phyloP scores from a whole-genome alignment of 2,797 vertebrate species.

The Gorsachius magnificus region DNA sequence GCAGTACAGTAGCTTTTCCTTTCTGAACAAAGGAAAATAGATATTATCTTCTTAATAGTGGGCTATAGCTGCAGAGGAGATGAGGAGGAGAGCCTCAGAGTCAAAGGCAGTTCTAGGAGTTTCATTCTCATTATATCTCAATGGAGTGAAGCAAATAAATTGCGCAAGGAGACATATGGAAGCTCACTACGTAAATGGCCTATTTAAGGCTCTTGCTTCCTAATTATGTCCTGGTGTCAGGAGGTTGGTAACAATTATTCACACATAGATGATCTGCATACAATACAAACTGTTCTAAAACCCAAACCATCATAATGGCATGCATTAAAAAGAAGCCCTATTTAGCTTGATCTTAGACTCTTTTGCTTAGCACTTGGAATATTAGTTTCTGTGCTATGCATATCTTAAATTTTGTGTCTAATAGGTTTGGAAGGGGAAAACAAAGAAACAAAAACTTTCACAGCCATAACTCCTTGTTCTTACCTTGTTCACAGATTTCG shows the following conservation, averaged over 20 bases:
- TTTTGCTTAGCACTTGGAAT: not conserved
- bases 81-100: conserved; percentile 1
- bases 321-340: not conserved
- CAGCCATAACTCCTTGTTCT: not conserved
- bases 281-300: conserved; percentile 21
- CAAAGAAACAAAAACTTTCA: not conserved
- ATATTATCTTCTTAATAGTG: not conserved
- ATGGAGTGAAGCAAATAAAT: conserved; percentile 54
- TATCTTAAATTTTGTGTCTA: not conserved
- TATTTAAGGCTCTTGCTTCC: conserved; percentile 52
- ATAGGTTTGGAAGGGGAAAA: not conserved
- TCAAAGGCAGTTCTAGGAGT: conserved; percentile 32
- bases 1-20: not conserved
- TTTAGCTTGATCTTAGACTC: not conserved
- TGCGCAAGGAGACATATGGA: conserved; percentile 55
- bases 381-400: not conserved
- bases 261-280: conserved; percentile 26
- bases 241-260: conserved; percentile 52
- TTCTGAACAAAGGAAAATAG: not conserved
- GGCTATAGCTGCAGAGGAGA: not conserved
- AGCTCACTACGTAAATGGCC: conserved; percentile 16
- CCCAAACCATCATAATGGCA: not conserved
- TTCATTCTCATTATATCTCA: conserved; percentile 52
- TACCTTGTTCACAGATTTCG: conserved; percentile 62
- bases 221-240: conserved; percentile 51